A percentile compares a stretch with the other conserved stretches of the same genome.
Conservation (phyloP, 2,888 invertebrate genomes). For the Caenorhabditis angaria region DNA sequence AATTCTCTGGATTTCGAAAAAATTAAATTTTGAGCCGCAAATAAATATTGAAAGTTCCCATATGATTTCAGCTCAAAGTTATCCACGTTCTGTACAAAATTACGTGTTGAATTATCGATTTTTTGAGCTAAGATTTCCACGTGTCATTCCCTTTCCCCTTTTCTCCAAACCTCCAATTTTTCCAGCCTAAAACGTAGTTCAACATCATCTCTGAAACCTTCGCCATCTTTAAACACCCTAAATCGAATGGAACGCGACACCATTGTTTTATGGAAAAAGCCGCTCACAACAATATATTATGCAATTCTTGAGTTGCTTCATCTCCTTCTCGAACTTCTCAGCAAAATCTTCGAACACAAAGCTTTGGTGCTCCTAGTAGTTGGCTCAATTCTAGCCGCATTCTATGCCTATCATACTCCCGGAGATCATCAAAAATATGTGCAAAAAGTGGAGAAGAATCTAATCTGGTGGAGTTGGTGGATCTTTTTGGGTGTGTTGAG, state of each 20-base stretch:
- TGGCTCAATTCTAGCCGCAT: conserved; percentile 53
- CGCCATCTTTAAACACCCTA: conserved; percentile 61
- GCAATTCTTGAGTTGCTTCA: conserved; percentile 72
- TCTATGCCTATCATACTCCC: conserved; percentile 71
- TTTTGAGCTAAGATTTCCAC: no score
- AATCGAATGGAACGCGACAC: conserved; percentile 69
- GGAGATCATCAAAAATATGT: conserved; percentile 72
- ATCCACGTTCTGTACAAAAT: no score
- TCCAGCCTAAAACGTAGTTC: conserved; percentile 27
- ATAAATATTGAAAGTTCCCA: no score
- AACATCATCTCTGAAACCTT: conserved; percentile 50
- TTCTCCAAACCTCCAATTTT: no score
- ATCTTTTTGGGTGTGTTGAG: conserved; percentile 91
- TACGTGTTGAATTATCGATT: no score
- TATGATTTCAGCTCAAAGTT: no score
- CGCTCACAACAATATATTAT: conserved; percentile 73
- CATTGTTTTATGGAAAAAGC: conserved; percentile 74
- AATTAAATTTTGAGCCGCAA: no score
- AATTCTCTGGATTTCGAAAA: no score
- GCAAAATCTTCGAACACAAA: conserved; percentile 71
- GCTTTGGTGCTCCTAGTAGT: conserved; percentile 52
- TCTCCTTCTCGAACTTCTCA: conserved; percentile 46
- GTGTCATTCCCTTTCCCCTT: no score
- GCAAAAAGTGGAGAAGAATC: conserved; percentile 66
- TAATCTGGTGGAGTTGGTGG: conserved; percentile 83